These are phyloP conservation scores for Ceratotherium simum DNA, from an alignment of 2,113 vertebrate genomes.

Conservation along the genomic window DNA sequence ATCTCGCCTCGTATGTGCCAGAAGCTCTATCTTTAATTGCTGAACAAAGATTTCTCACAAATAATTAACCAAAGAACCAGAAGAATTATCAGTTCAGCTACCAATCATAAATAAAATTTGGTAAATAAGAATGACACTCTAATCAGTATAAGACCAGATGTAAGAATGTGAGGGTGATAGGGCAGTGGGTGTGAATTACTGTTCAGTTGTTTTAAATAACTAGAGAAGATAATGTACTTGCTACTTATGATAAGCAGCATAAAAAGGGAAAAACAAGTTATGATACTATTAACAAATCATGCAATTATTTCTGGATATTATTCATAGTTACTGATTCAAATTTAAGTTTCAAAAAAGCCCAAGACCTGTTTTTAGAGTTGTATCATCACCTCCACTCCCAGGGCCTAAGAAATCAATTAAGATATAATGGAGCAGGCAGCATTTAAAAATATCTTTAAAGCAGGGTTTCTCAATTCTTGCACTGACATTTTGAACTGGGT, in stretches of 20 bases:
- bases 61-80: background rate
- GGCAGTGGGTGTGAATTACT: background rate
- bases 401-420: background rate
- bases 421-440: background rate
- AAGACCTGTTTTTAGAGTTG: background rate
- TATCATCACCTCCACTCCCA: background rate
- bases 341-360: background rate
- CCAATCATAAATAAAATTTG: background rate
- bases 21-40: background rate
- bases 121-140: background rate
- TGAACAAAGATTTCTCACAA: background rate
- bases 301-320: background rate
- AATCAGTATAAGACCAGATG: background rate
- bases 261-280: background rate
- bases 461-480: background rate
- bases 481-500: background rate
- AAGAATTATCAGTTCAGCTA: background rate
- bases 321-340: background rate
- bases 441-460: background rate
- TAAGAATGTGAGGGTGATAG: background rate
- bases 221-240: background rate
- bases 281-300: background rate
- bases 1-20: background rate
- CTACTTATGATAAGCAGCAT: background rate
- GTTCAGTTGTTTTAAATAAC: background rate